Percentiles rank a stretch among this genome's conserved stretches.
These are phyloP conservation scores for Pocillopora meandrina DNA, from an alignment of 92 coral and sea anemone species.

Conservation along the genomic window DNA sequence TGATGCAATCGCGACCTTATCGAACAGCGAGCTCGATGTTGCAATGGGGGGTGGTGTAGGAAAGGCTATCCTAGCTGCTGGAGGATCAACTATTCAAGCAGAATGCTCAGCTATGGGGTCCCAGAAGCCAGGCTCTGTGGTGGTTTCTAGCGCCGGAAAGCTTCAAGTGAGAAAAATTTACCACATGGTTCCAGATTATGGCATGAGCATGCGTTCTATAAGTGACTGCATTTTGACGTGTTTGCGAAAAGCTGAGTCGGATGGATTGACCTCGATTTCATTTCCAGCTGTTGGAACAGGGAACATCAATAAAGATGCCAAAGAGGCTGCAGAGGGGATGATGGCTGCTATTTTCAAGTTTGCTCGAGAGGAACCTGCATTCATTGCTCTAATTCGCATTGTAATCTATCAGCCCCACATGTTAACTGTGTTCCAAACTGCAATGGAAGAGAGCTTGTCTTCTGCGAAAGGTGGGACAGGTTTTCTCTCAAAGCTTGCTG, in stretches of 20 bases:
- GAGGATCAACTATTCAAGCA: conserved; percentile 66
- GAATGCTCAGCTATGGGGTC: conserved; percentile 40
- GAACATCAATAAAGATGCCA: conserved; percentile 15
- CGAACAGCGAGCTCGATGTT: conserved; percentile 49
- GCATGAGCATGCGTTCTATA: neutral
- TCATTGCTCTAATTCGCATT: conserved; percentile 56
- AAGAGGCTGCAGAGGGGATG: conserved; percentile 62
- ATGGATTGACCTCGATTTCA: conserved; percentile 55
- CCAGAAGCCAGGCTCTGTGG: conserved; percentile 16
- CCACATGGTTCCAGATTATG: conserved; percentile 57
- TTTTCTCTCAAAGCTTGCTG: conserved; percentile 29
- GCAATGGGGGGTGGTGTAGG: conserved; percentile 61
- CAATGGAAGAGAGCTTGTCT: conserved; percentile 44
- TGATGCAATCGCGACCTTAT: conserved; percentile 67
- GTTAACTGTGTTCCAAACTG: conserved; percentile 50
- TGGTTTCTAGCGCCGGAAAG: conserved; percentile 55
- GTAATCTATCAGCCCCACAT: conserved; percentile 64
- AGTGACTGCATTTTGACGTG: conserved; percentile 51
- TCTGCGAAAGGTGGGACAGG: neutral
- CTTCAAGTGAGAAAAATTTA: conserved; percentile 43
- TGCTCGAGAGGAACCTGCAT: conserved; percentile 47
- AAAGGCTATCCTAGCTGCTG: conserved; percentile 55
- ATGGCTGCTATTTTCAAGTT: conserved; percentile 61
- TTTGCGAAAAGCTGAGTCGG: conserved; percentile 37
- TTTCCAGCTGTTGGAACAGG: conserved; percentile 88